Evolutionary conservation across 2,113 vertebrate species (phyloP).

Genomic region (Hippocampus comes): DNA sequence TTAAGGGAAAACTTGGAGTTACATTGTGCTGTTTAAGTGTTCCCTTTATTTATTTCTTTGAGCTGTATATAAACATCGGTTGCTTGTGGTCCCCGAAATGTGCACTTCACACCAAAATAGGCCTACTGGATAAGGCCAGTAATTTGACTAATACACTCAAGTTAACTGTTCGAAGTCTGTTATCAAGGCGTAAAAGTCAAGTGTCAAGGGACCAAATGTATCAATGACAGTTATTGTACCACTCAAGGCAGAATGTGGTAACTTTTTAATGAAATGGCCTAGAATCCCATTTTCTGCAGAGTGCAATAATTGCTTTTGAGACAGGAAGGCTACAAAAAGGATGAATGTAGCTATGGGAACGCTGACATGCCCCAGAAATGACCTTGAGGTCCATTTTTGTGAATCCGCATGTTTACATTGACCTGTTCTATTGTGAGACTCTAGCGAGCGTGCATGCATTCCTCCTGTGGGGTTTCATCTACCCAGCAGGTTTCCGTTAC

Average conservation of each 20-base stretch:
- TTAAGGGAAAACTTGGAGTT: too few relatives aligned
- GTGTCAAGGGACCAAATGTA: neutral
- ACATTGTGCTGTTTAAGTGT: too few relatives aligned
- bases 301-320: constrained; percentile 1
- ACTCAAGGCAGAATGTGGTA: neutral
- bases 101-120: too few relatives aligned
- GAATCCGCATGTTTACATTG: neutral
- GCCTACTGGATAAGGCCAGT: neutral
- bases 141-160: neutral
- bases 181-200: neutral
- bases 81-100: too few relatives aligned
- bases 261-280: neutral
- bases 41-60: too few relatives aligned
- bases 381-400: constrained; percentile 2
- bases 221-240: neutral
- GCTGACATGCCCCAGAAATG: neutral
- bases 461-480: neutral
- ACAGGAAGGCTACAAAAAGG: constrained; percentile 9
- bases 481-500: constrained; percentile 11
- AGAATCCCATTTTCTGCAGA: neutral
- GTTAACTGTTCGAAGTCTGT: neutral
- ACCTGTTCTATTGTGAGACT: neutral
- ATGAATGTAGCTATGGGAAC: constrained; percentile 8
- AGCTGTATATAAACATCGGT: too few relatives aligned
- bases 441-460: neutral